A percentile compares a stretch with the other conserved stretches of the same genome.
Evolutionary conservation across 2,888 invertebrate genomes (phyloP).

Genomic region (Troides helena): DNA sequence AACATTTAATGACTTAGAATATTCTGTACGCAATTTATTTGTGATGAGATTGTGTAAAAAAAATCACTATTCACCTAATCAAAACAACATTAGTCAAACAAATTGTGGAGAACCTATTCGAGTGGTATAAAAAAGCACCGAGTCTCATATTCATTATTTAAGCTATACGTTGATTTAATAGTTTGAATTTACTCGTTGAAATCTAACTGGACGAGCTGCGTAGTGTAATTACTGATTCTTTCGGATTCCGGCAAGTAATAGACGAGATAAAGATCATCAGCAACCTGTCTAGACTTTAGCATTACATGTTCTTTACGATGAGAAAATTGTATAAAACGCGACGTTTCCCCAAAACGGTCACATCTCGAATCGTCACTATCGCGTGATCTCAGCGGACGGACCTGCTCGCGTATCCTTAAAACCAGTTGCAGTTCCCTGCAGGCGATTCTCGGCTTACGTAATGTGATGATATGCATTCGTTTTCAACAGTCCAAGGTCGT

Average conservation of each 20-base stretch:
- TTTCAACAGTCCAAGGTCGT: slow-evolving; percentile 56
- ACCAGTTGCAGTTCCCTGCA: slow-evolving; percentile 68
- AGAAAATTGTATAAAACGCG: slow-evolving; percentile 28
- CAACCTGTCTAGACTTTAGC: slow-evolving; percentile 31
- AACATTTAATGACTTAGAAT: slow-evolving; percentile 35
- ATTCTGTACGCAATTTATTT: slow-evolving; percentile 40
- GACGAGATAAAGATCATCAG: slow-evolving; percentile 27
- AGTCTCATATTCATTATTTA: slow-evolving; percentile 1
- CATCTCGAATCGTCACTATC: slow-evolving; percentile 44
- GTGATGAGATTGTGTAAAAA: slow-evolving; percentile 50
- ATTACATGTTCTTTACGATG: slow-evolving; percentile 31
- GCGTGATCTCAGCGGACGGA: slow-evolving; percentile 53
- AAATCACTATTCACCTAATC: slow-evolving; percentile 67
- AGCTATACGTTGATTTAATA: too few relatives aligned
- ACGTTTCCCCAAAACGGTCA: slow-evolving; percentile 41
- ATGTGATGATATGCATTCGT: slow-evolving; percentile 59
- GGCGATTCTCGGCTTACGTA: slow-evolving; percentile 58
- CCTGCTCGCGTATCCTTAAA: slow-evolving; percentile 50
- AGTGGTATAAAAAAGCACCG: slow-evolving; percentile 36
- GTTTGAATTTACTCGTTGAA: too few relatives aligned
- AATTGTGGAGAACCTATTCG: slow-evolving; percentile 50
- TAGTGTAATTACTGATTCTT: slow-evolving; percentile 34
- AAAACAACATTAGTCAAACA: slow-evolving; percentile 67
- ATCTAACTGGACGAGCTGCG: background rate
- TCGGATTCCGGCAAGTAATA: slow-evolving; percentile 32